Base-by-base conservation (phyloP, 2,797 vertebrate genomes). In the Odontamblyopus lacepedii region DNA sequence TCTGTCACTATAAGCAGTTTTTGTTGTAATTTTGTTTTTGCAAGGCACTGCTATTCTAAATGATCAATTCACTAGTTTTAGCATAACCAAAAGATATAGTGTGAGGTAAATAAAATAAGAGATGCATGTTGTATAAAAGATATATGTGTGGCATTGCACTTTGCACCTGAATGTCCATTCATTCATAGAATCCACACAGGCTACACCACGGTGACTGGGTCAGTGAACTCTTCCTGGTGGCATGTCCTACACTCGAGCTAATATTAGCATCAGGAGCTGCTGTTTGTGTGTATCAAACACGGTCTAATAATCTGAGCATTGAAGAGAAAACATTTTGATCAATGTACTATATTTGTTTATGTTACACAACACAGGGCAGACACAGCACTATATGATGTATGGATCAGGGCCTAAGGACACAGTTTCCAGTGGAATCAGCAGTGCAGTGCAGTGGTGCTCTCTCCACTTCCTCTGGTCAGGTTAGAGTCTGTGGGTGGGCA, bases 331-430 rank as follows among this genome's bases (percentile, higher is more conserved):
- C 2, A 8, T 55, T 74, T 72, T 53, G 70, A 74, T 73, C 67
- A 70, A 41, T 79, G 80, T 30, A 60, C 57, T 60, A 15, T 59
- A 79, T 86, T 84, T 86, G 69, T 56, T 35, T 76, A 30, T 60
- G 77, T 93, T 90, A 91, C 19, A 71, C 79, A 92, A 91, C n/a
- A 35, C 41, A 70, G 64, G 30, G 76, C 48, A 15, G 44, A 69
- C 60, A 75, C 32, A 50, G 63, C 74, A 75, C 51, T 80, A 62
- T 72, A 67, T 72, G 67, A 74, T 76, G 72, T 89, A 83, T 85
- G 70, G 91, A 92, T 91, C 82, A 84, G 38, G 80, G 84, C 91
- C 85, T 71, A 1, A 71, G 90, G 90, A 74, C 59, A 81, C 56
- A 70, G 63, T 78, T 87, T 87, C 86, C 77, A 71, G 87, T 85